Conservation (phyloP, 92 coral and sea anemone species). For the Galaxea fascicularis region DNA sequence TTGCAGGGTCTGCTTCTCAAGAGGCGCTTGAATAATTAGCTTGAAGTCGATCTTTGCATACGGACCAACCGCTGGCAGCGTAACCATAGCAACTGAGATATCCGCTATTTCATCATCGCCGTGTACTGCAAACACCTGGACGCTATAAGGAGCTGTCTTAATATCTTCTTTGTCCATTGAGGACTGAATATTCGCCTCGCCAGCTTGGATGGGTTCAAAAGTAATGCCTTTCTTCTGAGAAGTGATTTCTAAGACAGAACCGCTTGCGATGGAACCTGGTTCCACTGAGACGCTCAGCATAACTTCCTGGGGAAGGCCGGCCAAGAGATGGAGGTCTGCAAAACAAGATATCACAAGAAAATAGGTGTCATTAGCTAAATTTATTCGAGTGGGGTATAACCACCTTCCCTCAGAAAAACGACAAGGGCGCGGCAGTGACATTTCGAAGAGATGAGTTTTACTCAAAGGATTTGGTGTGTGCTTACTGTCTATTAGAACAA, state of each 20-base stretch:
- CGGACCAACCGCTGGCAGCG: constrained; percentile 81
- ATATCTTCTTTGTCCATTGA: constrained; percentile 71
- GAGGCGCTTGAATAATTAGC: constrained; percentile 66
- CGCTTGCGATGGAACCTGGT: constrained; percentile 90
- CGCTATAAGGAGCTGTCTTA: constrained; percentile 67
- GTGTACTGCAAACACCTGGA: constrained; percentile 52
- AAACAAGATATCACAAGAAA: neutral
- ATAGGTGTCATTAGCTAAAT: neutral
- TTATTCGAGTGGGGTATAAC: neutral
- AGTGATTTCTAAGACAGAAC: constrained; percentile 78
- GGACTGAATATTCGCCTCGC: constrained; percentile 75
- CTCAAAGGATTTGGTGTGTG: too few relatives aligned
- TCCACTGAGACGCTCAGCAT: constrained; percentile 82
- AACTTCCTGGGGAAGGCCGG: constrained; percentile 82
- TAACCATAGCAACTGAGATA: constrained; percentile 78
- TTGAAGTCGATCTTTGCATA: constrained; percentile 78
- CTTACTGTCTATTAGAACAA: too few relatives aligned
- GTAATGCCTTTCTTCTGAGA: constrained; percentile 69
- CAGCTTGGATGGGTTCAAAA: constrained; percentile 73
- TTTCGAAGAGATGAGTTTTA: too few relatives aligned
- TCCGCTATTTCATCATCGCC: constrained; percentile 58
- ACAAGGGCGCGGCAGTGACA: too few relatives aligned
- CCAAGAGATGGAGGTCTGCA: constrained; percentile 72
- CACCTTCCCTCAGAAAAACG: too few relatives aligned
- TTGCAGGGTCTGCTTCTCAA: constrained; percentile 77